Conservation (phyloP, 2,888 invertebrate genomes). For the Chloroclysta siterata region DNA sequence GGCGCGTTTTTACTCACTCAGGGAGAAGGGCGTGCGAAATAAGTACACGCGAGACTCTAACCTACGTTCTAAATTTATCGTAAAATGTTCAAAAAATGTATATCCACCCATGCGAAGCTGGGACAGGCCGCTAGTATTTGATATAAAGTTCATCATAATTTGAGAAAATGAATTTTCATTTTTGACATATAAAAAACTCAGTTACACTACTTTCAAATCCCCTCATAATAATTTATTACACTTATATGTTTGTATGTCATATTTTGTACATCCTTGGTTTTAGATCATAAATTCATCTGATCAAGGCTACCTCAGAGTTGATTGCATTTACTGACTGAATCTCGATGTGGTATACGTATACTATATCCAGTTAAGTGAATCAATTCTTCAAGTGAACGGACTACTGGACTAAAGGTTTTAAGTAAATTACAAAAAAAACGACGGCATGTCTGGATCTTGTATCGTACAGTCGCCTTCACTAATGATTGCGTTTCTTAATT, state of each 20-base stretch:
- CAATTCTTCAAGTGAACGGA: constrained; percentile 4
- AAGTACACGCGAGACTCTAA: no score
- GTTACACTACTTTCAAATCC: no score
- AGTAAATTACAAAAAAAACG: not conserved
- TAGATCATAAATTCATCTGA: not conserved
- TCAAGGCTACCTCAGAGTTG: constrained; percentile 35
- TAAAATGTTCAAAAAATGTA: no score
- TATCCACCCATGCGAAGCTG: no score
- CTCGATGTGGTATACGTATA: constrained; percentile 17
- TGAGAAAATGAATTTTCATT: no score
- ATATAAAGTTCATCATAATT: no score
- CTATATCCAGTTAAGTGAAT: constrained; percentile 19
- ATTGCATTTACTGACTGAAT: constrained; percentile 44
- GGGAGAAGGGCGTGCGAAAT: no score
- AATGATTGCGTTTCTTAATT: not conserved
- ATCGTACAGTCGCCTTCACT: not conserved
- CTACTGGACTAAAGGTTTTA: not conserved
- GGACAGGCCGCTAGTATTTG: no score
- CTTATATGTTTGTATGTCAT: not conserved
- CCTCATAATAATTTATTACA: no score
- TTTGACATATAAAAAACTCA: no score
- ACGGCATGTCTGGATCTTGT: not conserved
- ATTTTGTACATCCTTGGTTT: not conserved
- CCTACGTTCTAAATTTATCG: no score
- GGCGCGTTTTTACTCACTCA: no score